phyloP scores from a whole-genome alignment of 2,888 invertebrate species.

The Aphodius granarius region DNA sequence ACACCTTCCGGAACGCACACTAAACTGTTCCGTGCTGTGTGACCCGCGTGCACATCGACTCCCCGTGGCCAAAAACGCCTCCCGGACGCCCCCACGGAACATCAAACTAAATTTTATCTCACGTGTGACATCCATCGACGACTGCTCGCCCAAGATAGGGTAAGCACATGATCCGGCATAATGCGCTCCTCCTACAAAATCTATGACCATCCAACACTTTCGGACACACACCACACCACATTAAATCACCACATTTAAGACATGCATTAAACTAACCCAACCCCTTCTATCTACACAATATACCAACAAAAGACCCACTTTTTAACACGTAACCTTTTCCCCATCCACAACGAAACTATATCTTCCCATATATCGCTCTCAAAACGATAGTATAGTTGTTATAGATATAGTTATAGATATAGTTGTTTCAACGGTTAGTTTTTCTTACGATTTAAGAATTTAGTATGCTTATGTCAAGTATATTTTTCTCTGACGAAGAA shows the following conservation, averaged over 20 bases:
- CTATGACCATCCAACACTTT: slow-evolving; percentile 15
- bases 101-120: slow-evolving; percentile 26
- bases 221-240: slow-evolving; percentile 5
- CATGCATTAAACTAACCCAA: background rate
- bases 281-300: background rate
- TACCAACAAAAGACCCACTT: background rate
- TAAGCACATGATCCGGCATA: slow-evolving; percentile 32
- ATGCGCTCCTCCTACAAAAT: slow-evolving; percentile 24
- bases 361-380: too few relatives aligned
- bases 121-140: slow-evolving; percentile 26
- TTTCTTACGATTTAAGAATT: too few relatives aligned
- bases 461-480: too few relatives aligned
- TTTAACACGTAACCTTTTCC: background rate
- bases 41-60: slow-evolving; percentile 7
- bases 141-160: slow-evolving; percentile 31
- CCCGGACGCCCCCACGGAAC: slow-evolving; percentile 16
- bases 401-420: too few relatives aligned
- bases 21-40: slow-evolving; percentile 36
- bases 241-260: background rate
- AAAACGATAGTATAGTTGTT: too few relatives aligned
- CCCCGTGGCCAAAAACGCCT: background rate
- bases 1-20: slow-evolving; percentile 47
- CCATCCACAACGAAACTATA: background rate
- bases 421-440: too few relatives aligned
- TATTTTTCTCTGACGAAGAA: too few relatives aligned